A percentile compares a stretch with the other conserved stretches of the same genome.
These are phyloP conservation scores for Lepus oiostolus DNA, from an alignment of 2,797 vertebrate genomes.

Conservation along the genomic window DNA sequence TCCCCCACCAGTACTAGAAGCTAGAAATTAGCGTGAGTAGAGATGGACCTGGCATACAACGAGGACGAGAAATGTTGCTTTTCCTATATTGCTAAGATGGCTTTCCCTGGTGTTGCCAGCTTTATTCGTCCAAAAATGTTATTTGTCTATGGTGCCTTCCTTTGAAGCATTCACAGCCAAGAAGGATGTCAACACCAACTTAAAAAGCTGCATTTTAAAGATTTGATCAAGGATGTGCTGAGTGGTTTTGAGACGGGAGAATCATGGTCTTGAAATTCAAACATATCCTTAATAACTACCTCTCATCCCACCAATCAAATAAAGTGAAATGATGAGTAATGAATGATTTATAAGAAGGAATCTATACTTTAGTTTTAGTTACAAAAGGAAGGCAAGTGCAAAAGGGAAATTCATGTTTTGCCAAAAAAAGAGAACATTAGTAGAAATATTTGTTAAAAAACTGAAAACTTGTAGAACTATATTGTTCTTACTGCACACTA, in stretches of 20 bases:
- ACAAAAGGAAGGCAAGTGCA: neutral
- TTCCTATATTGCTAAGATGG: neutral
- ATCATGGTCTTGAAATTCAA: conserved; percentile 11
- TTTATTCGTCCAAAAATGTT: neutral
- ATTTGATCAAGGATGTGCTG: conserved; percentile 25
- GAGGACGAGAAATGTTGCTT: neutral
- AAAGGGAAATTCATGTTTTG: neutral
- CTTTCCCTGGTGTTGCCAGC: neutral
- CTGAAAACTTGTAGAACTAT: neutral
- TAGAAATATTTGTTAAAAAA: neutral
- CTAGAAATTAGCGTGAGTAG: neutral
- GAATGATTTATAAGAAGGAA: neutral
- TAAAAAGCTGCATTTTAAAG: neutral
- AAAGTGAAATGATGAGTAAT: neutral
- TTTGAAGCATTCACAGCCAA: neutral
- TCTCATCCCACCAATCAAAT: neutral
- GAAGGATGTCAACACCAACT: neutral
- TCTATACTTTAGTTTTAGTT: neutral
- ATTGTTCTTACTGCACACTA: neutral
- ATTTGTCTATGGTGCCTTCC: neutral
- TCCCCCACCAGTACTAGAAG: neutral
- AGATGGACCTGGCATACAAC: neutral
- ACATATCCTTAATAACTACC: neutral
- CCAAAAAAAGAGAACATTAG: neutral
- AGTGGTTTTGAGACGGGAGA: neutral